Percentiles rank a stretch among this genome's conserved stretches.
phyloP scores from a whole-genome alignment of 2,113 vertebrate genomes.

The Petrocephalus microphthalmus region DNA sequence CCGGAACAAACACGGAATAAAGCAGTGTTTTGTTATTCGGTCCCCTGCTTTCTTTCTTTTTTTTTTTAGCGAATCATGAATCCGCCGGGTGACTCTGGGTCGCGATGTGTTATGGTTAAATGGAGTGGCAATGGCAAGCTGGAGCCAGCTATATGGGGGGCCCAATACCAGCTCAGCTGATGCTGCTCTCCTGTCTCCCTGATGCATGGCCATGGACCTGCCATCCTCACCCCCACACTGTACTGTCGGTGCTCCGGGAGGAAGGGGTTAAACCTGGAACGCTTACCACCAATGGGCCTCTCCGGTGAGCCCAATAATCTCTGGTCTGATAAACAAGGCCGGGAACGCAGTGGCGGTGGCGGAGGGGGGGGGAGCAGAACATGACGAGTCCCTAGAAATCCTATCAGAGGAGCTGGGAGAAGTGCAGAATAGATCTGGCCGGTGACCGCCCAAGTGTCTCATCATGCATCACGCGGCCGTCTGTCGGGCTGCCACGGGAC shows the following conservation, averaged over 20 bases:
- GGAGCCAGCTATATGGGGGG: background rate
- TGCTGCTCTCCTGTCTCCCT: slow-evolving; percentile 16
- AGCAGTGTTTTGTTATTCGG: background rate
- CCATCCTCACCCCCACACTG: slow-evolving; percentile 40
- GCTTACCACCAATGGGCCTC: background rate
- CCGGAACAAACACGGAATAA: background rate
- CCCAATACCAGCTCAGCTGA: background rate
- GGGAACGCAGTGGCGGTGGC: background rate
- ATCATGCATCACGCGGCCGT: background rate
- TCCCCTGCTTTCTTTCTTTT: background rate
- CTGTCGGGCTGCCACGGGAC: background rate
- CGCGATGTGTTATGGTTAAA: background rate
- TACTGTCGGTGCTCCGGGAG: slow-evolving; percentile 53
- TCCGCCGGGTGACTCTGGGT: background rate
- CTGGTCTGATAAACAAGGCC: too few relatives aligned
- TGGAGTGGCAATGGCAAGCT: background rate
- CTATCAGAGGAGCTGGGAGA: background rate
- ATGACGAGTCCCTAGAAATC: background rate
- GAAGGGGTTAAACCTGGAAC: slow-evolving; percentile 47
- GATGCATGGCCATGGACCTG: slow-evolving; percentile 26
- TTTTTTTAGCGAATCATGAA: background rate
- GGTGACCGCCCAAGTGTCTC: background rate
- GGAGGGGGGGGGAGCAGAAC: background rate
- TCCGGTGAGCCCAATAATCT: background rate
- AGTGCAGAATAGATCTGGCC: background rate